These are phyloP conservation scores for Dicaeum eximium DNA, from an alignment of 2,113 vertebrate species.

Conservation along the genomic window DNA sequence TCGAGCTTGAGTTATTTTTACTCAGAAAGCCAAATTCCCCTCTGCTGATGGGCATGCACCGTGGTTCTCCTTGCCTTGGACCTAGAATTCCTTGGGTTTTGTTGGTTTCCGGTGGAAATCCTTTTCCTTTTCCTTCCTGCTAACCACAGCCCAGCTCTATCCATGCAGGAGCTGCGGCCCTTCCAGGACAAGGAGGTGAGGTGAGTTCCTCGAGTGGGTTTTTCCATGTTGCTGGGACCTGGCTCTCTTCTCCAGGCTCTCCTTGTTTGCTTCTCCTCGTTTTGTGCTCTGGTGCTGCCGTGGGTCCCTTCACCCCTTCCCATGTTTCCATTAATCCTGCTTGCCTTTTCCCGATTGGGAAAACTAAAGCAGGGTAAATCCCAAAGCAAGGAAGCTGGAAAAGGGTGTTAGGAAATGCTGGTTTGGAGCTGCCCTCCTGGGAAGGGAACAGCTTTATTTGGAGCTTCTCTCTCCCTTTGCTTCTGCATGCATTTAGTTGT, in stretches of 20 bases:
- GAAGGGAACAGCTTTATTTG: not conserved
- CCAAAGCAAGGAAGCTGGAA: too few species aligned
- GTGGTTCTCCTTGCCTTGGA: not conserved
- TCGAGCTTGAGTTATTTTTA: not conserved
- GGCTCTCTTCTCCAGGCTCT: not conserved
- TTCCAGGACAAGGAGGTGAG: not conserved
- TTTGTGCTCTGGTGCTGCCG: not conserved
- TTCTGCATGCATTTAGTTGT: rapidly evolving
- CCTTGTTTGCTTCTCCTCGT: rapidly evolving
- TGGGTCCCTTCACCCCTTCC: rapidly evolving
- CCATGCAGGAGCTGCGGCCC: rapidly evolving
- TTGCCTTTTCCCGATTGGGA: not conserved
- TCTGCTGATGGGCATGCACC: rapidly evolving
- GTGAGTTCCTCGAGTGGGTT: not conserved
- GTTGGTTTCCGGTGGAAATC: too few species aligned
- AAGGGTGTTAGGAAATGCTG: rapidly evolving
- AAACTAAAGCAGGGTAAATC: not conserved
- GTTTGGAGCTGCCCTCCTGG: not conserved
- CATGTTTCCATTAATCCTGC: rapidly evolving
- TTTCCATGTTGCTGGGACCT: rapidly evolving
- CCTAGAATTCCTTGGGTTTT: rapidly evolving
- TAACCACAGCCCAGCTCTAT: rapidly evolving
- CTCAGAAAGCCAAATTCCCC: not conserved
- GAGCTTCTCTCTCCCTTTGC: not conserved
- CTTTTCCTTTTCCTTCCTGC: rapidly evolving